A percentile compares a stretch with the other conserved stretches of the same genome.
These are phyloP conservation scores for Bombus confusus DNA, from an alignment of 1,140 invertebrate species.

Conservation along the genomic window DNA sequence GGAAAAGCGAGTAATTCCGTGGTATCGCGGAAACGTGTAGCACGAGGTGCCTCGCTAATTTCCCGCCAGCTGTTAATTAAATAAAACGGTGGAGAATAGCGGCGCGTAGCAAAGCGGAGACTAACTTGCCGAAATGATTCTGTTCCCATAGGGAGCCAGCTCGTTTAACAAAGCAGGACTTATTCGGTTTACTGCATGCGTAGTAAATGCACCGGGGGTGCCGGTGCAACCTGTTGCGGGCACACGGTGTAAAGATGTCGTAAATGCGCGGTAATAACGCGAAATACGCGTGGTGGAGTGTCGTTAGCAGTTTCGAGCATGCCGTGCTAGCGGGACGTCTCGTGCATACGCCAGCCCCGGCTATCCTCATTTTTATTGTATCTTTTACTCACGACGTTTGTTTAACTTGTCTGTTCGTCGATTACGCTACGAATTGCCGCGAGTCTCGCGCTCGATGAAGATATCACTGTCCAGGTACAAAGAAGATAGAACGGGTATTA, in stretches of 20 bases:
- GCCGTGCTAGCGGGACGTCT: conserved; percentile 48
- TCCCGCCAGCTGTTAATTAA: conserved; percentile 38
- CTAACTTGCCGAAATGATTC: conserved; percentile 60
- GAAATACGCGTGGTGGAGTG: conserved; percentile 55
- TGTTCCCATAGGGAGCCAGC: conserved; percentile 61
- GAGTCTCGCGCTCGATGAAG: conserved; percentile 14
- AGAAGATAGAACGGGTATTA: too few species aligned
- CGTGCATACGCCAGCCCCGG: neutral
- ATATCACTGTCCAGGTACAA: neutral
- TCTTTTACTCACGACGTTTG: conserved; percentile 24
- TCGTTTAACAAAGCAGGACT: conserved; percentile 64
- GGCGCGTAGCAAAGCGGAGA: conserved; percentile 50
- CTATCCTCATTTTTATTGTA: conserved; percentile 56
- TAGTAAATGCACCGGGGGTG: conserved; percentile 57
- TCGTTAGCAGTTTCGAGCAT: conserved; percentile 62
- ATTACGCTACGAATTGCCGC: conserved; percentile 34
- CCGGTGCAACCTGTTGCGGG: conserved; percentile 66
- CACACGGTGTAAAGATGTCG: conserved; percentile 66
- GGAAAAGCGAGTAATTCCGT: neutral
- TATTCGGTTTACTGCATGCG: conserved; percentile 62
- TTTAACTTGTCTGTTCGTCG: neutral
- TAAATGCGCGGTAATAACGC: conserved; percentile 69
- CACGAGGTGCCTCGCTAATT: conserved; percentile 26
- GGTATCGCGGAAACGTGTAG: conserved; percentile 19
- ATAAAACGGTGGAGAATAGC: conserved; percentile 36